A percentile compares a stretch with the other conserved stretches of the same genome.
Evolutionary conservation across 2,113 vertebrate genomes (phyloP).

Genomic region (Peromyscus leucopus): DNA sequence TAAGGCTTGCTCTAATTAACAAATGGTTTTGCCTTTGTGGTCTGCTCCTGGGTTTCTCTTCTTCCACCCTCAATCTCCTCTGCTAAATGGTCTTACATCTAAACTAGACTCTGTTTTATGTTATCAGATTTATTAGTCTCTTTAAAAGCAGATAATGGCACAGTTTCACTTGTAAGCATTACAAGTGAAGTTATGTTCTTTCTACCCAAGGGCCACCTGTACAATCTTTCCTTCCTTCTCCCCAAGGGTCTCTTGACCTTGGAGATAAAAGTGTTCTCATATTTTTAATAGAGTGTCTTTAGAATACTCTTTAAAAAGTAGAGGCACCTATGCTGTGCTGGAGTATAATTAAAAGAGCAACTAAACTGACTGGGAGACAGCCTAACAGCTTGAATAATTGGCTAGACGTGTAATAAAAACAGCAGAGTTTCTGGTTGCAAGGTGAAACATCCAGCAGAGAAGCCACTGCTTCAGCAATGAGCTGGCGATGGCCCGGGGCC

Average conservation of each 20-base stretch:
- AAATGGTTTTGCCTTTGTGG: slow-evolving; percentile 8
- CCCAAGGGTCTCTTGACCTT: slow-evolving; percentile 50
- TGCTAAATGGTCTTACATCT: not conserved
- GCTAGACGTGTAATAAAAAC: slow-evolving; percentile 76
- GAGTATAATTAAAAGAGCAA: slow-evolving; percentile 68
- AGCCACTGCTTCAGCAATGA: slow-evolving; percentile 11
- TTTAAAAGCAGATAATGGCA: slow-evolving; percentile 2
- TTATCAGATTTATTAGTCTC: slow-evolving; percentile 37
- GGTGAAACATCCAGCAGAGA: slow-evolving; percentile 61
- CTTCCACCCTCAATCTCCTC: not conserved
- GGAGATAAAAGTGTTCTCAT: slow-evolving; percentile 20
- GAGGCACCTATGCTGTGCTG: not conserved
- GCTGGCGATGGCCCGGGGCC: not conserved
- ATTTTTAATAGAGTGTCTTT: slow-evolving; percentile 43
- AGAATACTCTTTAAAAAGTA: slow-evolving; percentile 37
- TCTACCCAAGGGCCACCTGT: not conserved
- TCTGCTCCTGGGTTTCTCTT: not conserved
- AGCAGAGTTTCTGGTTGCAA: slow-evolving; percentile 57
- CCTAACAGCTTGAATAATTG: slow-evolving; percentile 74
- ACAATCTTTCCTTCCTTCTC: not conserved
- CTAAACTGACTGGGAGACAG: slow-evolving; percentile 50
- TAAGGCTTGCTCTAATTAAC: not conserved
- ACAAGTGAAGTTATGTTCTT: not conserved
- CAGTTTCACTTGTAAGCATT: not conserved
- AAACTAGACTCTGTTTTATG: not conserved